Evolutionary conservation across 2,797 vertebrate species (phyloP).

Genomic region (Nyctalus aviator): DNA sequence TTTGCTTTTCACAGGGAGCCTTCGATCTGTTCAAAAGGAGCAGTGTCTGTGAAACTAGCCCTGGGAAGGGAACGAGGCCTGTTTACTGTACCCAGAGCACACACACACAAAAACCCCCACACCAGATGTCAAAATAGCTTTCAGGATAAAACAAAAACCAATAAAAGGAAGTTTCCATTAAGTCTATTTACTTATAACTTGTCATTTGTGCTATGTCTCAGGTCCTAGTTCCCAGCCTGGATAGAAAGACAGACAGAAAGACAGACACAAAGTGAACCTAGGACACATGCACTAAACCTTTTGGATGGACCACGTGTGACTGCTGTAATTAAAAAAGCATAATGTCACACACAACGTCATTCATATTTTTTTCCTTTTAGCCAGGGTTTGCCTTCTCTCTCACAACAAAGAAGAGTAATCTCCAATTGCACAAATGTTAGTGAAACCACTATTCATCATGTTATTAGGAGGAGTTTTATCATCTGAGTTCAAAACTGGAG

Average conservation of each 20-base stretch:
- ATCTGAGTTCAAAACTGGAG: not conserved
- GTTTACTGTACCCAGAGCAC: not conserved
- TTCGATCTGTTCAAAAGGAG: constrained; percentile 32
- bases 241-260: constrained; percentile 12
- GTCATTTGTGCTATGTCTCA: not conserved
- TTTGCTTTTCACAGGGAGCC: not conserved
- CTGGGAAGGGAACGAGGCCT: not conserved
- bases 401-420: not conserved
- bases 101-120: not conserved
- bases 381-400: not conserved
- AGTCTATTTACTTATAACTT: not conserved
- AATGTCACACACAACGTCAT: not conserved
- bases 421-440: not conserved
- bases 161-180: constrained; percentile 52
- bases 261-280: not conserved
- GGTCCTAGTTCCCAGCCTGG: not conserved
- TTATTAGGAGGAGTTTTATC: not conserved
- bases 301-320: not conserved
- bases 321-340: not conserved
- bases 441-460: not conserved
- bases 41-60: not conserved
- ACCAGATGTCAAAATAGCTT: constrained; percentile 50
- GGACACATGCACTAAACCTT: not conserved
- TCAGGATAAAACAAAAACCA: constrained; percentile 36
- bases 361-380: not conserved